Base-by-base conservation (phyloP, 2,888 invertebrate species). In the Teleiodes luculella region DNA sequence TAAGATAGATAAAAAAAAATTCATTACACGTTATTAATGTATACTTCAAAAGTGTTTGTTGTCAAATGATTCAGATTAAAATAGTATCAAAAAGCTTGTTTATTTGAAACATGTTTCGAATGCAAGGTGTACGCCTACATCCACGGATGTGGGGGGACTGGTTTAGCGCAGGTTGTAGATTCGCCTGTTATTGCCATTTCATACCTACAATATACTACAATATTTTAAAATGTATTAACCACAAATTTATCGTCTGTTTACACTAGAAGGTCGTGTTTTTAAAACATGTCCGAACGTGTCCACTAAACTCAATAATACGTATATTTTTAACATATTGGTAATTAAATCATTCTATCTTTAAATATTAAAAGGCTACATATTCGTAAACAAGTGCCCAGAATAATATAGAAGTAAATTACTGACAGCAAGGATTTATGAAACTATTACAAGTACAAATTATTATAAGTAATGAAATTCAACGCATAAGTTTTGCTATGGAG, bases 131-230 rank as follows among this genome's bases (percentile, higher is more conserved):
- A 47, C 68, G 65, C 66, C 65, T 58, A 67, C 65, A 50, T 37
- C 16, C n/a, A 30, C 47, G 14, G 31, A 60, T 58, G 68, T 68
- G 66, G 68, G 68, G 43, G 57, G 57, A 69, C 70, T 55, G 60
- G 69, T 65, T 53, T 52, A 20, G 13, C 24, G 60, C 70, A 68
- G 68, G 70, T 69, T 69, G 63, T 56, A 35, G 51, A 63, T 66
- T 64, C 54, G 28, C 52, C 47, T 20, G 46, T 31, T 52, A 46
- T 39, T 52, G 50, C 53, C 55, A 45, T 53, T 58, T 36, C 58
- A 57, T 20, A 28, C 43, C 24, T 43, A 50, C 41, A 47, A 47
- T 33, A 33, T 30, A 28, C n/a, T 24, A 30, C 14, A 10, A 14
- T 31, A 47, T 7, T 47, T 7, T 47, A 6, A 47, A 31, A 16